These are phyloP conservation scores for Grus americana DNA, from an alignment of 2,113 vertebrate species.

Conservation along the genomic window DNA sequence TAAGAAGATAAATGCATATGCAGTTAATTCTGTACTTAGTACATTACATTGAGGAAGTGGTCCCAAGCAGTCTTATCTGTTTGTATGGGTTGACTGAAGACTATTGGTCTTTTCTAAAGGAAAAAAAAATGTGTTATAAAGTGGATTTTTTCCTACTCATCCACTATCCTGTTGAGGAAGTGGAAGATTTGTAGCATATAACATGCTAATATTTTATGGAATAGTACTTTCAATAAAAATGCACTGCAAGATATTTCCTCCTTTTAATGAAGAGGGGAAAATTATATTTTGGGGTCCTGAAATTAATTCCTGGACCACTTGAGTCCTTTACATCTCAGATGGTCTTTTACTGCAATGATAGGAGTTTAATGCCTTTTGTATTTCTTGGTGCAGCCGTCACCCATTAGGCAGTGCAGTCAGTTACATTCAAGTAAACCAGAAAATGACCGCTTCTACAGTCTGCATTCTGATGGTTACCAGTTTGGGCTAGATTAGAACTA, in stretches of 20 bases:
- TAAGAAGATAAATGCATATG: background rate
- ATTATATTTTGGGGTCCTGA: background rate
- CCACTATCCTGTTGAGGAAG: background rate
- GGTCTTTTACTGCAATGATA: background rate
- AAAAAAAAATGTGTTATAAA: background rate
- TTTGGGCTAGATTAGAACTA: background rate
- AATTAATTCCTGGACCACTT: background rate
- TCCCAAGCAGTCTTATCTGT: background rate
- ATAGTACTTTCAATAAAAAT: background rate
- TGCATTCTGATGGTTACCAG: background rate
- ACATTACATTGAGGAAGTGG: background rate
- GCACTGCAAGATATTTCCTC: background rate
- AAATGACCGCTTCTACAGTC: fast-evolving
- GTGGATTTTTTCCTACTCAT: background rate
- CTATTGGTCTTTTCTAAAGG: background rate
- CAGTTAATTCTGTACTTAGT: background rate
- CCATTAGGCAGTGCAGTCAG: background rate
- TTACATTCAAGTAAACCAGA: background rate
- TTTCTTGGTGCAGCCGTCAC: background rate
- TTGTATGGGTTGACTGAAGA: background rate
- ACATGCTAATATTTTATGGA: background rate
- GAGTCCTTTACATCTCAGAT: background rate
- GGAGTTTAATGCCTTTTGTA: background rate
- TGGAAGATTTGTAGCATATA: background rate
- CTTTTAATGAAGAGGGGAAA: background rate